Base-by-base conservation (phyloP, 2,888 invertebrate genomes). In the Crematogaster levior region DNA sequence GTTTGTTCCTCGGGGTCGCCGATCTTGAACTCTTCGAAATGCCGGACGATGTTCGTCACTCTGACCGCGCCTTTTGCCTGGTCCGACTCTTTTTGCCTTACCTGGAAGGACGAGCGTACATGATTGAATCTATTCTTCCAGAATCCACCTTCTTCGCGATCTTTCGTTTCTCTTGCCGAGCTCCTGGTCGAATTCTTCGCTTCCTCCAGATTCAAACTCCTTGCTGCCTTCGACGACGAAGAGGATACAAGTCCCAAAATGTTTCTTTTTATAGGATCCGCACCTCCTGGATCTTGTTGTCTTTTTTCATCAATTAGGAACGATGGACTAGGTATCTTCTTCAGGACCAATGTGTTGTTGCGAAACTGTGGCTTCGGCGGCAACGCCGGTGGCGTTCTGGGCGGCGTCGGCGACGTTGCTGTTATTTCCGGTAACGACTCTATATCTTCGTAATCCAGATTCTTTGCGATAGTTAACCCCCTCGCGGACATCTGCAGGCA, bases 341-440 rank as follows among this genome's bases (percentile, higher is more conserved):
- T 94, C 30, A 94, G 83, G 4, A 94, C 91, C 12, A 94, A 73
- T 1, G 94, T 94, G 68, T 93, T 94, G 60, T 92, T 93, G 24
- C 89, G 84, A 66, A 92, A 93, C 30, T 92, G 92, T 91, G 97
- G 97, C 95, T 97, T 97, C 63, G 97, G 97, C 84, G 97, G 97
- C 93, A 98, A 94, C 87, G 97, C 97, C 91, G 97, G 95, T 90
- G 96, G 95, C 84, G 96, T 96, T 94, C 96, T 96, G 81, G 91
- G 93, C 51, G 90, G 84, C 21, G 77, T 79, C 3, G 86, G 83
- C 5, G 89, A 86, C 2, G 86, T 79, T 15, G 89, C 84, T 7
- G 87, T 75, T 15, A 91, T 88, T 21, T 94, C 94, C 1, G 94
- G 93, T 40, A 94, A 84, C 0, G 94, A 94, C 63, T 94, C 94